Base-by-base conservation (phyloP, 2,797 vertebrate genomes). In the Hyperoplus immaculatus region DNA sequence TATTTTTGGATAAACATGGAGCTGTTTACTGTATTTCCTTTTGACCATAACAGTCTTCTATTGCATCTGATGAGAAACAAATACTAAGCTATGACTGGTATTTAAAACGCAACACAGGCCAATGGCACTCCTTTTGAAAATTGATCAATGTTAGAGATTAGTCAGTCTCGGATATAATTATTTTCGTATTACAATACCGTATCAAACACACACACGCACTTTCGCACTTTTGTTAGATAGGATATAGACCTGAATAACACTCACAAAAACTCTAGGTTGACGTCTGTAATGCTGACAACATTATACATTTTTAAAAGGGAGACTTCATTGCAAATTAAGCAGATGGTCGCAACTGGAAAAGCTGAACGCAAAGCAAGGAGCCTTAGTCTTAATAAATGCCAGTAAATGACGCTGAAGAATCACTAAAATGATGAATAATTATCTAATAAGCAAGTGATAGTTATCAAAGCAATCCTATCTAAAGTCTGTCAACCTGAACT, bases 71-170 rank as follows among this genome's bases (percentile, higher is more conserved):
- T 39, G 15, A 64, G 15, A 15, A 54, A 51, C 47, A 45, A 45
- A 43, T 10, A 43, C 4, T 29, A 29, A 63, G 58, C 77, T 74
- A 51, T 46, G 65, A 83, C 64, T 66, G 38, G 15, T 18, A 63
- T 81, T 85, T 59, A 82, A 84, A 84, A 76, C 64, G 64, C 5
- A 12, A 21, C 21, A 15, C 59, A 60, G 6, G 1, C 46, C 64
- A 63, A 57, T 66, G 56, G 29, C 43, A 15, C 18, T 58, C 4
- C 1, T 42, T 58, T 56, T 51, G 4, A 65, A 49, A 58, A 41
- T 75, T n/a, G 18, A 63, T n/a, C 10, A 4, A 50, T 21, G n/a
- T 59, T 56, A 2, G 50, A 1, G 12, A 11, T 56, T 9, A 13
- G 18, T 68, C 14, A 21, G 15, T 49, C 15, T 56, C 21, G 51